These are phyloP conservation scores for Bombus ignitus DNA, from an alignment of 1,140 invertebrate species.

Conservation along the genomic window DNA sequence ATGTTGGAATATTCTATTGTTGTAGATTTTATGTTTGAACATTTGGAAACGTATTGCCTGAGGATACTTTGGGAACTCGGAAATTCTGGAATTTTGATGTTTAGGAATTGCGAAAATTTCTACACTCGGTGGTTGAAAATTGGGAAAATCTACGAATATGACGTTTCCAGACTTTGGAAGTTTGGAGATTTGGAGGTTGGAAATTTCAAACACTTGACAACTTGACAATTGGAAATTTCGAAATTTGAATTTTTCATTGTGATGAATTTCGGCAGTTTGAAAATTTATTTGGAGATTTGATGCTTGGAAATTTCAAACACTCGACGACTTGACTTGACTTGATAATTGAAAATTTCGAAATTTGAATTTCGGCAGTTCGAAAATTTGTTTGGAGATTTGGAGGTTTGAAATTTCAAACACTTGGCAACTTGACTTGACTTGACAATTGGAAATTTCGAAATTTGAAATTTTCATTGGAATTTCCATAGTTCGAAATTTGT, in stretches of 20 bases:
- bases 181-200: too few species aligned
- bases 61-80: not conserved
- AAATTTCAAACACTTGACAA: too few species aligned
- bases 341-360: not conserved
- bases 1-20: not conserved
- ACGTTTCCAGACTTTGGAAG: not conserved
- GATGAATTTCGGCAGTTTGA: too few species aligned
- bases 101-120: not conserved
- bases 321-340: not conserved
- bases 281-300: too few species aligned
- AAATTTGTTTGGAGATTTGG: too few species aligned
- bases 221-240: not conserved
- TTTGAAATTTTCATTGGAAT: too few species aligned
- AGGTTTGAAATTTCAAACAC: too few species aligned
- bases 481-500: too few species aligned
- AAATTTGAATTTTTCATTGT: not conserved
- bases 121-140: not conserved
- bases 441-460: not conserved
- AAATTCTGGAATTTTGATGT: not conserved
- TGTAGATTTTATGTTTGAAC: not conserved
- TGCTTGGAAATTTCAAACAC: too few species aligned
- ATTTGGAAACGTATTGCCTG: not conserved
- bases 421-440: not conserved
- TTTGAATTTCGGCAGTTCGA: too few species aligned
- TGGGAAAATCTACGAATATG: too few species aligned